A percentile compares a stretch with the other conserved stretches of the same genome.
Conservation (phyloP, 1,140 invertebrate species). For the Ladona fulva region DNA sequence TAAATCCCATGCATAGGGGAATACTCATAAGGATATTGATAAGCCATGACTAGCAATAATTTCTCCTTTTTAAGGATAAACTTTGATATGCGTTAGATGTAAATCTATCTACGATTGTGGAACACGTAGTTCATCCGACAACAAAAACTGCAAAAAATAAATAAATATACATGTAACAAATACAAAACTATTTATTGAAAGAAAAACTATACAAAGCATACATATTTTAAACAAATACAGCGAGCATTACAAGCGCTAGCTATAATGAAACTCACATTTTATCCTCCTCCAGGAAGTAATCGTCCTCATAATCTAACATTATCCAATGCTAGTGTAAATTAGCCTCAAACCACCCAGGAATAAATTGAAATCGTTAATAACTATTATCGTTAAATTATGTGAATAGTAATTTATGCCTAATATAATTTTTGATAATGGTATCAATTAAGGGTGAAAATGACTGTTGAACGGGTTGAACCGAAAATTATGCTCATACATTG, state of each 20-base stretch:
- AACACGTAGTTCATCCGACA: not conserved
- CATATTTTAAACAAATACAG: too few species aligned
- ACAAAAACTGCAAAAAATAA: constrained; percentile 26
- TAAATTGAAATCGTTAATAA: too few species aligned
- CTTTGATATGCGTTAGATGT: too few species aligned
- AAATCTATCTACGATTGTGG: too few species aligned
- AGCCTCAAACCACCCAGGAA: not conserved
- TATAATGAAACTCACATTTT: constrained; percentile 60
- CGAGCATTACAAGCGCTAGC: not conserved
- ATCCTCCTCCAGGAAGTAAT: constrained; percentile 79
- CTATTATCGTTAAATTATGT: too few species aligned
- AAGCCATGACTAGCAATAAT: not conserved
- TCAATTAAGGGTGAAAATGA: too few species aligned
- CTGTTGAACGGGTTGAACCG: too few species aligned
- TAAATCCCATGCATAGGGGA: not conserved
- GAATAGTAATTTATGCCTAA: too few species aligned
- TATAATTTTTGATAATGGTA: too few species aligned
- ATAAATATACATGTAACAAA: constrained; percentile 27
- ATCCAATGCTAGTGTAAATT: not conserved
- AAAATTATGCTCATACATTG: too few species aligned
- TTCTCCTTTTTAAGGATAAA: not conserved
- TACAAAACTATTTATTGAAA: constrained; percentile 12
- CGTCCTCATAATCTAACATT: constrained; percentile 70
- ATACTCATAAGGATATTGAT: not conserved
- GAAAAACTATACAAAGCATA: not conserved